These are phyloP conservation scores for Oxygymnocypris stewartii DNA, from an alignment of 2,113 vertebrate genomes.

Conservation along the genomic window DNA sequence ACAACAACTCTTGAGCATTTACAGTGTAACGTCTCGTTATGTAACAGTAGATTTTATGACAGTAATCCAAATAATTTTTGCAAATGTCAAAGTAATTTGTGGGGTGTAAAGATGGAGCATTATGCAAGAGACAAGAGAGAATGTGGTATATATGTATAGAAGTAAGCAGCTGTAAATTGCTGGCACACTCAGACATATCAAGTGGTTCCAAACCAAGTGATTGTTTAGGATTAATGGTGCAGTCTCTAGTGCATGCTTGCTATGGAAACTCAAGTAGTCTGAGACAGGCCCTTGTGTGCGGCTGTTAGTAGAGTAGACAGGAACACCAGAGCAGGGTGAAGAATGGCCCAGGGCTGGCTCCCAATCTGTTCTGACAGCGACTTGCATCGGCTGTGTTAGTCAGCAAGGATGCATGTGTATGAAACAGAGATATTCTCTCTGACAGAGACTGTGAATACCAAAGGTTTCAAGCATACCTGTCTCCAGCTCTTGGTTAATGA, in stretches of 20 bases:
- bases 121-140: background rate
- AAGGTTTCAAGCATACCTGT: slow-evolving; percentile 10
- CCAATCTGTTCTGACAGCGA: slow-evolving; percentile 32
- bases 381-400: background rate
- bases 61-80: slow-evolving; percentile 8
- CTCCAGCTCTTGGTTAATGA: background rate
- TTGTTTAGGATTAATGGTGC: slow-evolving; percentile 32
- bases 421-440: background rate
- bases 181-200: slow-evolving; percentile 22
- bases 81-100: slow-evolving; percentile 1
- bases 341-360: slow-evolving; percentile 13
- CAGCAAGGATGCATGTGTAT: background rate
- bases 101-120: background rate
- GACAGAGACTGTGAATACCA: background rate
- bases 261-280: slow-evolving; percentile 32
- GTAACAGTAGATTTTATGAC: background rate
- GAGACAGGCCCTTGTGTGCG: slow-evolving; percentile 30
- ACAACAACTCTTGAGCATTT: background rate
- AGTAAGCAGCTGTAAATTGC: slow-evolving; percentile 28
- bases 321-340: slow-evolving; percentile 30
- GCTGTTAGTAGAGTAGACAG: slow-evolving; percentile 29
- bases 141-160: slow-evolving; percentile 10
- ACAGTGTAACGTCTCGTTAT: background rate
- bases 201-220: slow-evolving; percentile 9
- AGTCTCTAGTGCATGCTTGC: slow-evolving; percentile 22